phyloP scores from a whole-genome alignment of 2,113 vertebrate genomes.

The Prionailurus bengalensis region DNA sequence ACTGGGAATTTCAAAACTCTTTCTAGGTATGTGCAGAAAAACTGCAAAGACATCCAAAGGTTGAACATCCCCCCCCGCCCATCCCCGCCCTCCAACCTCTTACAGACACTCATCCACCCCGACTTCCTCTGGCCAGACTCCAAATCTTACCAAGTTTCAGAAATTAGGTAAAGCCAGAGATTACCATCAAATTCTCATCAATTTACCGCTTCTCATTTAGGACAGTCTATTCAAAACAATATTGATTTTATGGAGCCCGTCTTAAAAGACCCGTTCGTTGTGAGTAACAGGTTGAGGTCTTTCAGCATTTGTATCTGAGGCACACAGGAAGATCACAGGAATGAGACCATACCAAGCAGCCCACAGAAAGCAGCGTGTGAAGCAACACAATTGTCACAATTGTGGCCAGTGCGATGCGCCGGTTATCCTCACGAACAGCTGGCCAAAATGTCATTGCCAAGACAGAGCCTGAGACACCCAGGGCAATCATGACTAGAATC shows the following conservation, averaged over 20 bases:
- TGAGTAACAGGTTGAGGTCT: not conserved
- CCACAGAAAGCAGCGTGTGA: conserved; percentile 94
- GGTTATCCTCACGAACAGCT: conserved; percentile 94
- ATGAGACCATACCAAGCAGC: conserved; percentile 92
- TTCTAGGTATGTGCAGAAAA: conserved; percentile 7
- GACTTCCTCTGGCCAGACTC: not conserved
- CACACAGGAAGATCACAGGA: not conserved
- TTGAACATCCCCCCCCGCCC: not conserved
- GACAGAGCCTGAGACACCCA: conserved; percentile 95
- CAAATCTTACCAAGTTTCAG: not conserved
- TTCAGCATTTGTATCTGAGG: not conserved
- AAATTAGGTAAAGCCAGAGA: conserved; percentile 35
- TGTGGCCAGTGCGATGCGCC: conserved; percentile 89
- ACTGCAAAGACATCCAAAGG: not conserved
- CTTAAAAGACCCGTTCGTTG: not conserved
- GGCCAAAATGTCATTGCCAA: conserved; percentile 98
- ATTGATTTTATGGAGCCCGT: not conserved
- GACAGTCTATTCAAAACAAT: not conserved
- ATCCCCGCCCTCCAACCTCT: not conserved
- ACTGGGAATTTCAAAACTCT: conserved; percentile 29
- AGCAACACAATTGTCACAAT: conserved; percentile 90
- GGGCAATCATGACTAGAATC: conserved; percentile 92
- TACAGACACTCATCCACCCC: not conserved
- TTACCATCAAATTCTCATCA: not conserved
- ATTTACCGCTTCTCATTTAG: not conserved